Evolutionary conservation across 2,797 vertebrate species (phyloP).

Genomic region (Tamandua tetradactyla): DNA sequence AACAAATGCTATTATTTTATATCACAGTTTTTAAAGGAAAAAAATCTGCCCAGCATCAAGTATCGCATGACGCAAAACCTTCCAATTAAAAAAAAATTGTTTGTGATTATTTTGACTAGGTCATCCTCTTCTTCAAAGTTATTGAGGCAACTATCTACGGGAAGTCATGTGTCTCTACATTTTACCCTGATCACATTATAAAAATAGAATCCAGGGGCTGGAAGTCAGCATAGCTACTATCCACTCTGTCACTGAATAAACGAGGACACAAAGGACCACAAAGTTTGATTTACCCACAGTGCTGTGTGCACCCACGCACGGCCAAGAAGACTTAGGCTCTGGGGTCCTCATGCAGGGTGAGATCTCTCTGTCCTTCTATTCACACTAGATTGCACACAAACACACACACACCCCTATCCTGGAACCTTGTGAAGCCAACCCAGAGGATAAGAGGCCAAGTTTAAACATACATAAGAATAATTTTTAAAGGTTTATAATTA

Average conservation of each 20-base stretch:
- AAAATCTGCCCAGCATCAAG: neutral
- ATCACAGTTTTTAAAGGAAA: neutral
- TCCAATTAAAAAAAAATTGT: neutral
- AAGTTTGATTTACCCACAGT: accelerated
- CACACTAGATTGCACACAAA: accelerated
- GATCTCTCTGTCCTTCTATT: neutral
- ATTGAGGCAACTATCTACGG: neutral
- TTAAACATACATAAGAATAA: neutral
- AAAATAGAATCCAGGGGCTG: neutral
- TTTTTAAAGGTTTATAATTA: neutral
- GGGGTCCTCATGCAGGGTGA: neutral
- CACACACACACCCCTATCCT: too few relatives aligned
- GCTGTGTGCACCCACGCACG: too few relatives aligned
- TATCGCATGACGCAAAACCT: neutral
- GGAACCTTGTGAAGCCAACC: neutral
- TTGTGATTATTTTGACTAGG: neutral
- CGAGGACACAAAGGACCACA: neutral
- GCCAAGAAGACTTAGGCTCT: neutral
- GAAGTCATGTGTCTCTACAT: neutral
- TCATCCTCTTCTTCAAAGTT: neutral
- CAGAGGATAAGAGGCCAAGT: neutral
- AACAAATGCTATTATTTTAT: neutral
- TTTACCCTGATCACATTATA: neutral
- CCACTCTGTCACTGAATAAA: neutral
- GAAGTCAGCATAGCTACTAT: neutral